Conservation (phyloP, 2,888 invertebrate species). For the Nowickia ferox region DNA sequence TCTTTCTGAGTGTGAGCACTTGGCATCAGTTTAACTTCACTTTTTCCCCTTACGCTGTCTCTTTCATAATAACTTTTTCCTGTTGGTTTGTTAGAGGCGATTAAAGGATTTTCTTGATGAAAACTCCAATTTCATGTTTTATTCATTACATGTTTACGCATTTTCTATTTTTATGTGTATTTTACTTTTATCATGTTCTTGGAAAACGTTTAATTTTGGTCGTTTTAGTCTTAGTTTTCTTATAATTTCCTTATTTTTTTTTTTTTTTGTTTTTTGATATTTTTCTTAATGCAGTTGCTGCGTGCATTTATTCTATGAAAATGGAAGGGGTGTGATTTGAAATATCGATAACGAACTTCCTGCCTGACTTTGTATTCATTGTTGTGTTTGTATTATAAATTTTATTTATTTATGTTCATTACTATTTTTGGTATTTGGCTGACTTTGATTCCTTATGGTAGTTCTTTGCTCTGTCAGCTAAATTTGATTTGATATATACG, state of each 20-base stretch:
- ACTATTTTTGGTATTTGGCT: neutral
- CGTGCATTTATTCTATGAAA: constrained; percentile 5
- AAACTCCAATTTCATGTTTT: constrained; percentile 77
- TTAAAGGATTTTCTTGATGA: constrained; percentile 72
- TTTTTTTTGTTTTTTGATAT: constrained; percentile 43
- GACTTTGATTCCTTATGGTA: neutral
- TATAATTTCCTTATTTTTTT: constrained; percentile 65
- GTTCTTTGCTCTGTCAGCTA: constrained; percentile 65
- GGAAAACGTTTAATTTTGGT: constrained; percentile 43
- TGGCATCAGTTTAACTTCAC: constrained; percentile 34
- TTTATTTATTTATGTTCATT: no score
- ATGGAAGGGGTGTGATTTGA: constrained; percentile 43
- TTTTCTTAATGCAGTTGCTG: constrained; percentile 23
- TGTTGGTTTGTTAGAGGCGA: constrained; percentile 59
- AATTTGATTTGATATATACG: constrained; percentile 68
- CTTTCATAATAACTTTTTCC: constrained; percentile 11
- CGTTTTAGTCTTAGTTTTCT: constrained; percentile 43
- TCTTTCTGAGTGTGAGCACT: neutral
- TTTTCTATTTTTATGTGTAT: constrained; percentile 63
- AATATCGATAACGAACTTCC: constrained; percentile 74
- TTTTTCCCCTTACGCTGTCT: constrained; percentile 28
- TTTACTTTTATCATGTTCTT: constrained; percentile 22
- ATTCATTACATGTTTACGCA: constrained; percentile 79
- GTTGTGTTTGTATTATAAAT: neutral
- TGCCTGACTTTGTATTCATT: constrained; percentile 45